A percentile compares a stretch with the other conserved stretches of the same genome.
Evolutionary conservation across 37 sponge, comb jelly and placozoan genomes (phyloP).

Genomic region (Halichondria panicea): DNA sequence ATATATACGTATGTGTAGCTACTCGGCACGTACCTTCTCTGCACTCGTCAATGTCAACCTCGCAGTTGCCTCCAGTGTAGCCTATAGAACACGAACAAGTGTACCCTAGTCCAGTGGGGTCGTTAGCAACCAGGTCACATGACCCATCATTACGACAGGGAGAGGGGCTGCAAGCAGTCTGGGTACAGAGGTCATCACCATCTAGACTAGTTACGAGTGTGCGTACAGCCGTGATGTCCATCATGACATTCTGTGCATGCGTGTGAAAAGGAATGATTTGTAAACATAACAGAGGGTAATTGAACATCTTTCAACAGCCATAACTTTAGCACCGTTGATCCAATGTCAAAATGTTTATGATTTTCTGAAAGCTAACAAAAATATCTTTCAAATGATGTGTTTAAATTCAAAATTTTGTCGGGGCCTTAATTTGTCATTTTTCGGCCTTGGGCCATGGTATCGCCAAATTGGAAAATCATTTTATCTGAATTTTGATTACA

Average conservation of each 20-base stretch:
- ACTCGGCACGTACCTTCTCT: constrained; percentile 14
- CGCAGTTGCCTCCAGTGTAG: constrained; percentile 51
- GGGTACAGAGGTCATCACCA: constrained; percentile 38
- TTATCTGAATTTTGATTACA: neutral
- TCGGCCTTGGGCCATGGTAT: too few relatives aligned
- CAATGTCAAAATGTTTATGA: too few relatives aligned
- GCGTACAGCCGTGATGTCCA: constrained; percentile 27
- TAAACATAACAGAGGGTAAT: too few relatives aligned
- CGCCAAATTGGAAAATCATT: neutral
- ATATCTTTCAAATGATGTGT: too few relatives aligned
- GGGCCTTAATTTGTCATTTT: too few relatives aligned
- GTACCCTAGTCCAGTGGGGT: constrained; percentile 13
- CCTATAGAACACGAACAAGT: constrained; percentile 46
- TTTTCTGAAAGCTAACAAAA: too few relatives aligned
- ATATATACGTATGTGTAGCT: neutral
- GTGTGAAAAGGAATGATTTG: too few relatives aligned
- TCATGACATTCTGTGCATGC: constrained; percentile 33
- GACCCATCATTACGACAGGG: constrained; percentile 66
- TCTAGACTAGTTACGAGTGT: constrained; percentile 8
- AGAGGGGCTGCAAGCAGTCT: constrained; percentile 59
- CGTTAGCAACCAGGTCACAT: constrained; percentile 11
- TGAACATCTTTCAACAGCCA: too few relatives aligned
- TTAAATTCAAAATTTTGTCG: too few relatives aligned
- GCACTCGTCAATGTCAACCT: constrained; percentile 58
- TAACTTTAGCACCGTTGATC: too few relatives aligned